Base-by-base conservation (phyloP, 1,140 invertebrate genomes). In the Neodiprion lecontei region DNA sequence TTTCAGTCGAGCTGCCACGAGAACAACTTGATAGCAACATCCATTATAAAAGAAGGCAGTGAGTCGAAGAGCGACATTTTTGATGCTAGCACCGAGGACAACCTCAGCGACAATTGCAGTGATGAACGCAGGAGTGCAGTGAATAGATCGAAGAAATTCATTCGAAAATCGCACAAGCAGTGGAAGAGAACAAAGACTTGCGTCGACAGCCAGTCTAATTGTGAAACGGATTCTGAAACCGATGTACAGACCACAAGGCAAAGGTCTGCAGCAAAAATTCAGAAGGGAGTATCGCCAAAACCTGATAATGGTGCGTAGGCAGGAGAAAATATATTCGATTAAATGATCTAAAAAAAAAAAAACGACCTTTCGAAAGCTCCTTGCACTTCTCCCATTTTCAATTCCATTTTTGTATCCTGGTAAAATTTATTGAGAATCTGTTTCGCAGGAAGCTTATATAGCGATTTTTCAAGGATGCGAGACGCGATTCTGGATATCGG, bases 1-100 rank as follows among this genome's bases (percentile, higher is more conserved):
- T 49, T 61, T 61, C 9, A 74, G 66, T 73, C 74, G 74, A 23
- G 67, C 74, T 8, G 17, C 72, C 0, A 75, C 28, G 28, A 40
- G 28, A 40, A 40, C 28, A 40, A 40, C 28, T 40, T 40, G 28
- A 40, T 40, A 40, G 2, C 28, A 40, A 40, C 28, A 5, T 3
- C 28, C 2, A 40, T 40, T 3, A 40, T 40, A 2, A 40, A 40
- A 40, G 28, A 40, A 40, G 28, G 28, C 28, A 5, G 28, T 40
- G 53, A 4, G 11, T 61, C 53, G 11, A 17, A 14, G 4, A 11
- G 3, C 11, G 53, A 61, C 53, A 61, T 61, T 61, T 61, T 61
- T 17, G 53, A 61, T 14, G 53, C 53, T 17, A 61, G 53, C n/a
- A 61, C 53, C 53, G 53, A 61, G 53, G 53, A 61, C 53, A 61